phyloP scores from a whole-genome alignment of 2,797 vertebrate genomes.

The Manis javanica region DNA sequence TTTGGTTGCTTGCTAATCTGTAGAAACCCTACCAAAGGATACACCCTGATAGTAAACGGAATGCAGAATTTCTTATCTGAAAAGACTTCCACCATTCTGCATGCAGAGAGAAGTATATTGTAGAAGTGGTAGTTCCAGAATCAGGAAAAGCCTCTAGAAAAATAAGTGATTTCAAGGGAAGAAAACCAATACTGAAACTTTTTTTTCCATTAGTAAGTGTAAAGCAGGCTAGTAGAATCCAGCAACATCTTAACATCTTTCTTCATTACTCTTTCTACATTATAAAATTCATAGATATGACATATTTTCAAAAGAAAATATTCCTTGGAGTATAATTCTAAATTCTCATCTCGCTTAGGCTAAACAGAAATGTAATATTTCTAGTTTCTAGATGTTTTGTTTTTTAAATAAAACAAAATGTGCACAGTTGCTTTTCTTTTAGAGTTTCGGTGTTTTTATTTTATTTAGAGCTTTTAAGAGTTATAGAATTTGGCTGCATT shows the following conservation, averaged over 20 bases:
- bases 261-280: not conserved
- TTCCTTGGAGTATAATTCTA: conserved; percentile 13
- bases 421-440: not conserved
- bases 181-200: conserved; percentile 11
- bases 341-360: not conserved
- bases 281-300: not conserved
- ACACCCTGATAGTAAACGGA: not conserved
- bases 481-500: not conserved
- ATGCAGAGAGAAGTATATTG: not conserved
- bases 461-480: not conserved
- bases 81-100: not conserved
- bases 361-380: conserved; percentile 36
- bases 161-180: not conserved
- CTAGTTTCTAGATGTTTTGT: not conserved
- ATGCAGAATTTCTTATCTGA: conserved; percentile 8
- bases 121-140: not conserved
- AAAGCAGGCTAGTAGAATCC: not conserved
- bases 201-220: not conserved
- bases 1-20: not conserved
- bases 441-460: not conserved
- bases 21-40: not conserved
- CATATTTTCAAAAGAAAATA: conserved; percentile 46
- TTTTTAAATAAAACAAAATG: not conserved
- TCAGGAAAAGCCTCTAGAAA: not conserved
- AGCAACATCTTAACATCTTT: not conserved